Evolutionary conservation across 2,113 vertebrate species (phyloP).

Genomic region (Poeciliopsis occidentalis): DNA sequence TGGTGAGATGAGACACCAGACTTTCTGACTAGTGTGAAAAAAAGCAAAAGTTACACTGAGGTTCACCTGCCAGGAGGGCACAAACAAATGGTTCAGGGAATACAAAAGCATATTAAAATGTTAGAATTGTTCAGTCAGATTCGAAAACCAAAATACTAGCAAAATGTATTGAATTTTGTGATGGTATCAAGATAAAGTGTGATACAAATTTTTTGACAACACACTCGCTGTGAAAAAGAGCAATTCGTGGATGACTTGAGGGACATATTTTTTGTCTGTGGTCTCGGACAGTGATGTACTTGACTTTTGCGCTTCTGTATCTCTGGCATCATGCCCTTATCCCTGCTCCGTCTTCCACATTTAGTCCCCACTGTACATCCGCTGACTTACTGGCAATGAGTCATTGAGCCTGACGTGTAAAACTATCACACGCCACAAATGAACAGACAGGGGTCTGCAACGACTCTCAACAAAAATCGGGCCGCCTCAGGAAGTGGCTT

Average conservation of each 20-base stretch:
- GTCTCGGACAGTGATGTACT: slow-evolving; percentile 70
- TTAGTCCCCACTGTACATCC: slow-evolving; percentile 51
- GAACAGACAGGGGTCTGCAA: slow-evolving; percentile 20
- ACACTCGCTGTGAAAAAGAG: slow-evolving; percentile 32
- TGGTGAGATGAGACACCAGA: background rate
- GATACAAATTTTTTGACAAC: background rate
- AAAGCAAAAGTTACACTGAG: background rate
- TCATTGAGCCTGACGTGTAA: slow-evolving; percentile 49
- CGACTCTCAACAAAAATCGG: slow-evolving; percentile 24
- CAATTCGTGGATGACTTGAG: slow-evolving; percentile 55
- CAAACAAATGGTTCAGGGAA: background rate
- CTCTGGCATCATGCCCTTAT: slow-evolving; percentile 57
- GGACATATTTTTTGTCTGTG: slow-evolving; percentile 59
- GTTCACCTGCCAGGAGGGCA: too few relatives aligned
- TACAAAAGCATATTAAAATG: background rate
- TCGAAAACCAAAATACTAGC: too few relatives aligned
- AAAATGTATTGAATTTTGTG: background rate
- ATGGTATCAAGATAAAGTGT: background rate
- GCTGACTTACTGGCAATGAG: slow-evolving; percentile 51
- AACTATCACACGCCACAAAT: slow-evolving; percentile 22
- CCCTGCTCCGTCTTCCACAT: background rate
- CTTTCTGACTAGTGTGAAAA: background rate
- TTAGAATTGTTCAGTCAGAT: background rate
- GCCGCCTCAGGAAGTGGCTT: slow-evolving; percentile 29
- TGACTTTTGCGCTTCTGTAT: slow-evolving; percentile 47